These are phyloP conservation scores for Cheracebus regulus DNA, from an alignment of 2,797 vertebrate genomes.

Conservation along the genomic window DNA sequence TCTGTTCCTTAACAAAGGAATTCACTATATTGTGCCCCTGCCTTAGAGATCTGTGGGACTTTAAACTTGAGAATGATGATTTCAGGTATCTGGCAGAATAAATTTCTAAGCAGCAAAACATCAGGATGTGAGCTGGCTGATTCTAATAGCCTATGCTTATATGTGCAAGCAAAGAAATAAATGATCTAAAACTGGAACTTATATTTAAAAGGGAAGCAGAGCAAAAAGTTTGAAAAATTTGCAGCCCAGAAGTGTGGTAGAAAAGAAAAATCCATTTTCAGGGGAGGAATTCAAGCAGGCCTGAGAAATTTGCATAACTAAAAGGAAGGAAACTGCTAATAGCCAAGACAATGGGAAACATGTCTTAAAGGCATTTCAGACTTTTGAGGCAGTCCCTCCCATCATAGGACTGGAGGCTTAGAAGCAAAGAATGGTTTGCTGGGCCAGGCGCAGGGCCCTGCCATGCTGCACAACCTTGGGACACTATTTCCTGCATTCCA, in stretches of 20 bases:
- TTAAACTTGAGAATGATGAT: background rate
- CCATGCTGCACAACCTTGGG: no score
- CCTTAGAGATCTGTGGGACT: background rate
- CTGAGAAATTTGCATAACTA: background rate
- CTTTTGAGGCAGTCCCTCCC: background rate
- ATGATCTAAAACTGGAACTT: background rate
- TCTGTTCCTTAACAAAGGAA: background rate
- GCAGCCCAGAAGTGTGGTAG: background rate
- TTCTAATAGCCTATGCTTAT: background rate
- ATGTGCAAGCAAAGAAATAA: background rate
- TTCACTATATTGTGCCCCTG: background rate
- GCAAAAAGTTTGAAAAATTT: background rate
- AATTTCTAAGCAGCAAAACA: background rate
- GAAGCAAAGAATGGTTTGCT: background rate
- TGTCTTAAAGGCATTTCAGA: background rate
- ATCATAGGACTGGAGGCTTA: background rate
- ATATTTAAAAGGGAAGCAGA: background rate
- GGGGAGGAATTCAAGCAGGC: background rate
- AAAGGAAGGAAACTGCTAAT: background rate
- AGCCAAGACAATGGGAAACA: background rate
- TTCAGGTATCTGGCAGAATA: background rate
- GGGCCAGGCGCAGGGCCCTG: no score
- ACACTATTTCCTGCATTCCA: no score
- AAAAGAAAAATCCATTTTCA: background rate
- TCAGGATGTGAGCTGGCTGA: background rate